Evolutionary conservation across 2,113 vertebrate genomes (phyloP), one percentile per base, ranked within the genome.

Genomic region (Alligator sinensis): DNA sequence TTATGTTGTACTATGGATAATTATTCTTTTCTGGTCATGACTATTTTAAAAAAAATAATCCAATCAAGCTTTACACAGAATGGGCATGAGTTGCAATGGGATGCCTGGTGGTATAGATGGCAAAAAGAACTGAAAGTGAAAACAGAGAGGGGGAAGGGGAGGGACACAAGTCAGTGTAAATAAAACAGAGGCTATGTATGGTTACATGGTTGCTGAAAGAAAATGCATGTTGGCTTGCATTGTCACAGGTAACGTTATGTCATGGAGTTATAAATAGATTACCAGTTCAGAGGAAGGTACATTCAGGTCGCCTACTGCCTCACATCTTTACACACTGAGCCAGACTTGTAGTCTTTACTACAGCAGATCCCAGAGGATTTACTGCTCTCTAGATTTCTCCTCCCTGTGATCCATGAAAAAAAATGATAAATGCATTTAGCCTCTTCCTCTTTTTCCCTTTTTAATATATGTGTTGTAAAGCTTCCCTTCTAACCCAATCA

Each of bases 191-290:
- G 12, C 66, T 84, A 25, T 21, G n/a, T 76, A 3, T 76, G 72
- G n/a, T 77, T 96, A 27, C 72, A 70, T 92, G 79, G 57, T 72
- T 87, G 76, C 83, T 88, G 90, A 92, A 95, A 70, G 83, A 91
- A 30, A 70, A 62, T 59, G 80, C 57, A 75, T 1, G 9, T 34
- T 94, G 94, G 89, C 84, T 91, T 88, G 81, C 86, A 79, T 80
- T 96, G 75, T 94, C 91, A 91, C 93, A 84, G 87, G 93, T 93
- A 87, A 92, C 58, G 64, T 86, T 91, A 83, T 92, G 85, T 88
- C 83, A 63, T 59, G 78, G 58, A 82, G 93, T 94, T 93, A 90
- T 94, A 96, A 95, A 93, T 92, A 95, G 93, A 78, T 84, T 94
- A 94, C 60, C 78, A 82, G 81, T 90, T 88, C 93, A 88, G 76